Conservation (phyloP, 1,140 invertebrate genomes). For the Micrasema longulum region DNA sequence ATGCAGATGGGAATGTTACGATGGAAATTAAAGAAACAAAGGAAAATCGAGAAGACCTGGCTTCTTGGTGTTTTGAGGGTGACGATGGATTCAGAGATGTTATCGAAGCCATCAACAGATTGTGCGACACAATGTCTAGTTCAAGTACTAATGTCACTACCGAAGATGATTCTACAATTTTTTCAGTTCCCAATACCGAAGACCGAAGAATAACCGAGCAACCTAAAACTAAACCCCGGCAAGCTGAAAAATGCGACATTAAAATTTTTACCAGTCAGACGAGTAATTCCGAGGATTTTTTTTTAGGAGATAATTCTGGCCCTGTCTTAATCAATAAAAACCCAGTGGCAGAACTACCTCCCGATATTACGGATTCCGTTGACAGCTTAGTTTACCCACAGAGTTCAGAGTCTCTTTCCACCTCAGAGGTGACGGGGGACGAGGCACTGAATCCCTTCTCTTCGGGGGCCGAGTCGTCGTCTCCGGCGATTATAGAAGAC, state of each 20-base stretch:
- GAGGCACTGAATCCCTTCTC: constrained; percentile 9
- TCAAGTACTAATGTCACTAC: constrained; percentile 57
- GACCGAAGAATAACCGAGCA: constrained; percentile 31
- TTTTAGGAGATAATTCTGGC: constrained; percentile 11
- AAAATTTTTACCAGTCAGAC: neutral
- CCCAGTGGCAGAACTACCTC: neutral
- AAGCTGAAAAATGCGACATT: neutral
- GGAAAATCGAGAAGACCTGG: constrained; percentile 28
- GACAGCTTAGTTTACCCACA: constrained; percentile 28
- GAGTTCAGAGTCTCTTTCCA: constrained; percentile 15
- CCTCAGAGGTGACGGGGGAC: constrained; percentile 12
- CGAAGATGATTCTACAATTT: constrained; percentile 22
- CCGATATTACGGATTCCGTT: constrained; percentile 7
- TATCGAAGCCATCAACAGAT: constrained; percentile 65
- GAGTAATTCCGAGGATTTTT: constrained; percentile 6
- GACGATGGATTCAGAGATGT: constrained; percentile 66
- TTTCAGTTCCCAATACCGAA: constrained; percentile 10
- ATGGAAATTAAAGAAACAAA: neutral
- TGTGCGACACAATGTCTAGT: constrained; percentile 66
- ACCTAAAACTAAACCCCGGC: constrained; percentile 27
- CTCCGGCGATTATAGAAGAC: constrained; percentile 39
- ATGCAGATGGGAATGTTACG: too few relatives aligned
- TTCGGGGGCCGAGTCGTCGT: constrained; percentile 37
- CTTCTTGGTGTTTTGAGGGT: constrained; percentile 55
- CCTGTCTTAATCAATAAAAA: neutral